Evolutionary conservation across 2,113 vertebrate species (phyloP).

Genomic region (Heliornis fulica): DNA sequence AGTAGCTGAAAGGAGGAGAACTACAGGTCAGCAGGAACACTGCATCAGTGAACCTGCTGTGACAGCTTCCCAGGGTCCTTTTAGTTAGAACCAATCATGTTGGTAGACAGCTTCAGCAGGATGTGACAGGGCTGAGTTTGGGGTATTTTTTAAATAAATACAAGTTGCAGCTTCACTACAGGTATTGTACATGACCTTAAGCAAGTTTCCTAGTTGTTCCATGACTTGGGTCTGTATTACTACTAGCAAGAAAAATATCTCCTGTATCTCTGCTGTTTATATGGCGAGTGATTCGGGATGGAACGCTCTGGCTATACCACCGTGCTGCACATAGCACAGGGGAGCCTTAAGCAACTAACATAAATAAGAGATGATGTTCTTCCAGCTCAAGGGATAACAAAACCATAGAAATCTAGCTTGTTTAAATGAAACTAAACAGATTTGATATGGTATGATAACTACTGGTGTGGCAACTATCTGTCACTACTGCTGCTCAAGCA

Average conservation of each 20-base stretch:
- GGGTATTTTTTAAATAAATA: neutral
- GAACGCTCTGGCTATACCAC: neutral
- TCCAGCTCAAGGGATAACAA: constrained; percentile 49
- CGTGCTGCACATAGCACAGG: constrained; percentile 16
- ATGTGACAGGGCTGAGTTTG: neutral
- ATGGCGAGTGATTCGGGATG: neutral
- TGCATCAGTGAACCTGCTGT: neutral
- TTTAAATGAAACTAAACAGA: constrained; percentile 62
- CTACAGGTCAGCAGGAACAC: neutral
- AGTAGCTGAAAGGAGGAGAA: neutral
- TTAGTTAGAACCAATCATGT: too few relatives aligned
- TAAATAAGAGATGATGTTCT: constrained; percentile 56
- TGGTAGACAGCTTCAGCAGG: neutral
- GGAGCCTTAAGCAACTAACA: constrained; percentile 43
- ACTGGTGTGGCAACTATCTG: constrained; percentile 54
- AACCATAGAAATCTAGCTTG: constrained; percentile 50
- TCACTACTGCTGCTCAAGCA: neutral
- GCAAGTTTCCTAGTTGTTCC: neutral
- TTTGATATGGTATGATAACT: constrained; percentile 57
- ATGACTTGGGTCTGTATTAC: neutral
- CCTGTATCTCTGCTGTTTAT: constrained; percentile 44
- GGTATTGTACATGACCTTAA: neutral
- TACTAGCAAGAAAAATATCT: constrained; percentile 22
- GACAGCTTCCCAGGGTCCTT: too few relatives aligned
- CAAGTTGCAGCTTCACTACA: neutral